These are phyloP conservation scores for Liparis tanakae DNA, from an alignment of 2,797 vertebrate genomes.

Conservation along the genomic window DNA sequence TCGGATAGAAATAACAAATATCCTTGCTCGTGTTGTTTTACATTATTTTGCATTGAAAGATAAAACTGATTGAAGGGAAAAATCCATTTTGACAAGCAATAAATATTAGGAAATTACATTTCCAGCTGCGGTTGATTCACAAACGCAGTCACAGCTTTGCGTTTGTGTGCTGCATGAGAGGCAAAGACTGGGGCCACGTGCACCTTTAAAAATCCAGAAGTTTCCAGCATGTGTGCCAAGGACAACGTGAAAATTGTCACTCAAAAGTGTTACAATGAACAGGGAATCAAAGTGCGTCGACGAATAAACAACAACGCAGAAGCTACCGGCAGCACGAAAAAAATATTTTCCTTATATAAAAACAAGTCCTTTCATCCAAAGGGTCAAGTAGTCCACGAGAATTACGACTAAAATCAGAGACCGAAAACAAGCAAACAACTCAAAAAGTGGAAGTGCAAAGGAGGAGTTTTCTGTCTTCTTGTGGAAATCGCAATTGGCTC, in stretches of 20 bases:
- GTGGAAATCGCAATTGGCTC: conserved; percentile 51
- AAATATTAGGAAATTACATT: neutral
- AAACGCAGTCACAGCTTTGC: neutral
- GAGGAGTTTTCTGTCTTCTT: conserved; percentile 30
- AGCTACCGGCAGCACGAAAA: neutral
- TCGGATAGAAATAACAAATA: neutral
- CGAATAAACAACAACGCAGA: conserved; percentile 1
- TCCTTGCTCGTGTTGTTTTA: neutral
- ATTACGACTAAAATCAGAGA: conserved; percentile 22
- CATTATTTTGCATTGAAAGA: conserved; percentile 1
- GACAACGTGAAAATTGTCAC: neutral
- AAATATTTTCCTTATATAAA: neutral
- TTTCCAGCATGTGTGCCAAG: conserved; percentile 7
- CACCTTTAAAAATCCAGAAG: neutral
- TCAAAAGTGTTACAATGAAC: conserved; percentile 10
- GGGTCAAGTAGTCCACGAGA: conserved; percentile 25
- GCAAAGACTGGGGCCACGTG: neutral
- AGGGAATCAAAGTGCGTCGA: conserved; percentile 3
- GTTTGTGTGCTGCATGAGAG: neutral
- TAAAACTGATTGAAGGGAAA: neutral
- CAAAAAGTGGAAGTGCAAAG: conserved; percentile 49
- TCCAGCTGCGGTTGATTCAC: neutral
- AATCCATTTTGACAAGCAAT: neutral
- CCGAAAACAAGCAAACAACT: conserved; percentile 31
- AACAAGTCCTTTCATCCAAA: conserved; percentile 12